Conservation (phyloP, 1,140 invertebrate genomes). For the Whitmania pigra region DNA sequence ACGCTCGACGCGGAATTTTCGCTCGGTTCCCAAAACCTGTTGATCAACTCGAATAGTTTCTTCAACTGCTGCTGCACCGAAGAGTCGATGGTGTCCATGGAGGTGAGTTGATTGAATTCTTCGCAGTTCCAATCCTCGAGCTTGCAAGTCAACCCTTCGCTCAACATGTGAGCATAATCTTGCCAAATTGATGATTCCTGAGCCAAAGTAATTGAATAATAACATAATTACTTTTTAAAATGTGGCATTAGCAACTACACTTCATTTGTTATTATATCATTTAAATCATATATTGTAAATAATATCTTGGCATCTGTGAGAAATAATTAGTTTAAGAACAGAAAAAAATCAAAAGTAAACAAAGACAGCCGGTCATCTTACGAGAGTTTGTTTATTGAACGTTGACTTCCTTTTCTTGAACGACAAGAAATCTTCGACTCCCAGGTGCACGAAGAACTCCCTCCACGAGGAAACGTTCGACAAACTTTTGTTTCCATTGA, state of each 20-base stretch:
- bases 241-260: neutral
- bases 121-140: neutral
- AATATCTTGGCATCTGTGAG: neutral
- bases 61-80: slow-evolving; percentile 28
- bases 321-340: neutral
- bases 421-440: slow-evolving; percentile 32
- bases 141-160: neutral
- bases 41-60: slow-evolving; percentile 28
- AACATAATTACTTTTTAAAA: neutral
- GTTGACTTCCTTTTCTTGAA: slow-evolving; percentile 26
- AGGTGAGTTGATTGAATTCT: neutral
- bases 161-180: neutral
- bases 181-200: neutral
- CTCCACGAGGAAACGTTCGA: slow-evolving; percentile 29
- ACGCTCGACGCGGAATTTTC: neutral
- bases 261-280: neutral
- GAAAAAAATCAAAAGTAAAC: neutral
- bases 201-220: neutral
- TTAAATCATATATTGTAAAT: neutral
- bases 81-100: neutral
- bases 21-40: slow-evolving; percentile 29
- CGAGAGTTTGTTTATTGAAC: slow-evolving; percentile 25
- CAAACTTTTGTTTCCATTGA: slow-evolving; percentile 23
- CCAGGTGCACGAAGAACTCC: slow-evolving; percentile 34
- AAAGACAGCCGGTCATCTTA: no score